These are phyloP conservation scores for Sarcophaga peregrina DNA, from an alignment of 1,140 invertebrate genomes.

Conservation along the genomic window DNA sequence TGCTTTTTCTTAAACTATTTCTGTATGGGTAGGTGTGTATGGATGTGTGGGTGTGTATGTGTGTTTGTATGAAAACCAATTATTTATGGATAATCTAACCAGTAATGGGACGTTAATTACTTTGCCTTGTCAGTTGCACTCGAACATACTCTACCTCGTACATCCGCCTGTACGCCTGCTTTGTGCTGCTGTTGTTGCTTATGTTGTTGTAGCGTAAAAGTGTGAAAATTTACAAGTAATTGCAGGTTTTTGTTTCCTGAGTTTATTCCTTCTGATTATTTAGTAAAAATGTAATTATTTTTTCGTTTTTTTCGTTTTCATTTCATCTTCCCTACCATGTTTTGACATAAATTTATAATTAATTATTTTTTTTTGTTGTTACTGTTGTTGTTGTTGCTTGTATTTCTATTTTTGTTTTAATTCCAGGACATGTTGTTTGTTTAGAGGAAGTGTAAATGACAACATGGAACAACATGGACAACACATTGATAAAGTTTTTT, in stretches of 20 bases:
- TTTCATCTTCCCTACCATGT: background rate
- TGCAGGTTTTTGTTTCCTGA: slow-evolving; percentile 18
- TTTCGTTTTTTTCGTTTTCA: background rate
- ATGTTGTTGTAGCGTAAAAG: background rate
- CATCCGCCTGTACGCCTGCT: background rate
- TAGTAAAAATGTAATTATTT: slow-evolving; percentile 34
- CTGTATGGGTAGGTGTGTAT: background rate
- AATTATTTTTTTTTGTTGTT: slow-evolving; percentile 29
- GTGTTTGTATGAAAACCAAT: slow-evolving; percentile 50
- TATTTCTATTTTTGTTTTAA: background rate
- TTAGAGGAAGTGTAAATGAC: no score
- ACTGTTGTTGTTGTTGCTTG: no score
- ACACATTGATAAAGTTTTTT: no score
- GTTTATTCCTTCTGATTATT: background rate
- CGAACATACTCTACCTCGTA: background rate
- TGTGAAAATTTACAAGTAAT: slow-evolving; percentile 25
- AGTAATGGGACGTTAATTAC: slow-evolving; percentile 66
- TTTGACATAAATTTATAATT: slow-evolving; percentile 36
- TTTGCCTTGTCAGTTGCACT: slow-evolving; percentile 42
- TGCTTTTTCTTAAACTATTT: background rate
- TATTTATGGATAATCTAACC: slow-evolving; percentile 66
- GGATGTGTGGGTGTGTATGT: no score
- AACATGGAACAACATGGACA: no score
- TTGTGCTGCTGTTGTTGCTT: background rate
- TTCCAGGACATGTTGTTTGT: no score